A percentile compares a stretch with the other conserved stretches of the same genome.
phyloP scores from a whole-genome alignment of 2,888 invertebrate genomes.

The Drosophila mercatorum region DNA sequence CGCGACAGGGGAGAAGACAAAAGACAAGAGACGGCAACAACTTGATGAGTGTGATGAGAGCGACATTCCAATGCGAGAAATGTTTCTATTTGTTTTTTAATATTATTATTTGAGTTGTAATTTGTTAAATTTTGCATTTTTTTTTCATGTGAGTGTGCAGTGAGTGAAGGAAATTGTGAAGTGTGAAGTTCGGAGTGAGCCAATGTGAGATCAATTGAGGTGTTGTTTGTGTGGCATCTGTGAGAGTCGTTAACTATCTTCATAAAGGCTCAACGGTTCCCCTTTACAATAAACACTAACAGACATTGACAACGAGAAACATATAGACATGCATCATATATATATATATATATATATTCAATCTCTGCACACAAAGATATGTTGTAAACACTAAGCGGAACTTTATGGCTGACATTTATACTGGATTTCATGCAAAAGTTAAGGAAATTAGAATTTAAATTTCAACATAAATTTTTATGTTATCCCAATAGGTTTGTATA shows the following conservation, averaged over 20 bases:
- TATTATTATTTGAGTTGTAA: neutral
- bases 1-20: conserved; percentile 48
- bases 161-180: conserved; percentile 2
- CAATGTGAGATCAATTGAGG: conserved; percentile 10
- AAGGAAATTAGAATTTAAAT: neutral
- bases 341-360: neutral
- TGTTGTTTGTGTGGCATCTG: conserved; percentile 3
- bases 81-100: neutral
- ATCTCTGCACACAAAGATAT: neutral
- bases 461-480: too few relatives aligned
- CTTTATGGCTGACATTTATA: neutral
- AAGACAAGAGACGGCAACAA: conserved; percentile 76
- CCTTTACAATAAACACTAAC: neutral
- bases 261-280: conserved; percentile 7
- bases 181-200: conserved; percentile 14
- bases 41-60: conserved; percentile 63
- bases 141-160: conserved; percentile 29
- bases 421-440: neutral
- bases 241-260: neutral
- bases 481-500: neutral
- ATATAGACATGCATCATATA: conserved; percentile 1
- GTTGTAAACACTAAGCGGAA: neutral
- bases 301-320: conserved; percentile 5
- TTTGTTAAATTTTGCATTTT: conserved; percentile 15
- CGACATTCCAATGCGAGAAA: conserved; percentile 49